Percentiles rank a stretch among this genome's conserved stretches.
phyloP scores from a whole-genome alignment of 2,888 invertebrate genomes.

The Noctuana brunneofusca region DNA sequence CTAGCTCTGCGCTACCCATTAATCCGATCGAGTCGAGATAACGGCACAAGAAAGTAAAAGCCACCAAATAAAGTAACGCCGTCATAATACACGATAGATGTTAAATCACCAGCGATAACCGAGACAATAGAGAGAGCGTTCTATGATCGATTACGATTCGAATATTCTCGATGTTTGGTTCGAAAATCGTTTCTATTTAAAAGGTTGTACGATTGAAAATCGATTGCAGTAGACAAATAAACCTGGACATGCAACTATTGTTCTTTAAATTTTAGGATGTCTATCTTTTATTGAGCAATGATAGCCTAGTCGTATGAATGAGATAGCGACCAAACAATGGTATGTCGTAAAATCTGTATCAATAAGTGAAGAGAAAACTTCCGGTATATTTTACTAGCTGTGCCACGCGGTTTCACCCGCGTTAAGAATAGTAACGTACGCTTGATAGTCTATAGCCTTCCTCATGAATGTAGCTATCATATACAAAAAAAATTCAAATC shows the following conservation, averaged over 20 bases:
- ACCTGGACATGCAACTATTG: slow-evolving; percentile 25
- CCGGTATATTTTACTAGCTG: too few species aligned
- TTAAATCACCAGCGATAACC: slow-evolving; percentile 57
- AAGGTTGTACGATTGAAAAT: slow-evolving; percentile 2
- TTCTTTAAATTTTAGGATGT: slow-evolving; percentile 2
- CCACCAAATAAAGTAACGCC: slow-evolving; percentile 50
- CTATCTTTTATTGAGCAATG: slow-evolving; percentile 7
- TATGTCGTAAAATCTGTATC: neutral
- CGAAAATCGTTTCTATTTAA: neutral
- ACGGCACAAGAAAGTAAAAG: slow-evolving; percentile 55
- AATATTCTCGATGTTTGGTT: neutral
- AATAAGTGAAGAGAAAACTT: too few species aligned
- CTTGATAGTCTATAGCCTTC: too few species aligned
- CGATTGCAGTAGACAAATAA: neutral
- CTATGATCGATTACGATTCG: slow-evolving; percentile 58
- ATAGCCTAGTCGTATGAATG: slow-evolving; percentile 1
- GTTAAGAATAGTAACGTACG: too few species aligned
- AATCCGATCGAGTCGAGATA: slow-evolving; percentile 28
- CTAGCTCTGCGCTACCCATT: slow-evolving; percentile 16
- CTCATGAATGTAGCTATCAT: too few species aligned
- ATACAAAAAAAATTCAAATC: too few species aligned
- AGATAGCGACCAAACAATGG: slow-evolving; percentile 2
- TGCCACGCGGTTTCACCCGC: too few species aligned
- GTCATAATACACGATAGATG: slow-evolving; percentile 51
- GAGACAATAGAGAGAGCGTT: slow-evolving; percentile 71